Evolutionary conservation across 92 coral and sea anemone genomes (phyloP), one percentile per base, ranked within the genome.

Genomic region (Zoanthus gigantus): DNA sequence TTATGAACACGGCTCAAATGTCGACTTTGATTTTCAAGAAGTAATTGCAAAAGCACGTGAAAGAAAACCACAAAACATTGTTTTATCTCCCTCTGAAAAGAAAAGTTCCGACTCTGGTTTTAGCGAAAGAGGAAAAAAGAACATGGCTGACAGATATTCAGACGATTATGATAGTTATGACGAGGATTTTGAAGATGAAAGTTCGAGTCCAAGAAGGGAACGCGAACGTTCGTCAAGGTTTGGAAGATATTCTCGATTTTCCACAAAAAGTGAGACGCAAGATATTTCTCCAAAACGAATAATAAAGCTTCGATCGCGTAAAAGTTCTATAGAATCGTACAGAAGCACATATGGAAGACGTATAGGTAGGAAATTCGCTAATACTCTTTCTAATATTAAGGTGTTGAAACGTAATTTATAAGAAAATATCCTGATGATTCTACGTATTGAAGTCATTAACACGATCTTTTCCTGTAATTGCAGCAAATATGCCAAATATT

Each of bases 111-210:
- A 82, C 32, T 76, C 92, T 71, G 83, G 73, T 42, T 86, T 61
- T 71, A 88, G 92, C 44, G 74, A 17, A 42, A 32, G 77, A 12
- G 85, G 86, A 32, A 82, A 82, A 23, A 17, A 81, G 14, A 91
- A 91, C 37, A 95, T 95, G 98, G 90, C 94, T 13, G 90, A 83
- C 83, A 81, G 90, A 76, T 91, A 95, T 74, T 95, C 98, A 11
- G 98, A 95, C 79, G 90, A 94, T 23, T 93, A 95, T 17, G 98
- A 95, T 52, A 96, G 97, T 74, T 96, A 96, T 45, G 99, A 95
- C 18, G 99, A 96, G n/a, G 99, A 96, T 90, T 96, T 96, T 78
- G 98, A 96, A 53, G 83, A 77, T 11, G 89, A 83, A 75, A 90
- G 83, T 13, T 92, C 90, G 37, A 93, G 94, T 77, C 92, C 94